phyloP scores from a whole-genome alignment of 2,888 invertebrate genomes.

The Cataglyphis albicans region DNA sequence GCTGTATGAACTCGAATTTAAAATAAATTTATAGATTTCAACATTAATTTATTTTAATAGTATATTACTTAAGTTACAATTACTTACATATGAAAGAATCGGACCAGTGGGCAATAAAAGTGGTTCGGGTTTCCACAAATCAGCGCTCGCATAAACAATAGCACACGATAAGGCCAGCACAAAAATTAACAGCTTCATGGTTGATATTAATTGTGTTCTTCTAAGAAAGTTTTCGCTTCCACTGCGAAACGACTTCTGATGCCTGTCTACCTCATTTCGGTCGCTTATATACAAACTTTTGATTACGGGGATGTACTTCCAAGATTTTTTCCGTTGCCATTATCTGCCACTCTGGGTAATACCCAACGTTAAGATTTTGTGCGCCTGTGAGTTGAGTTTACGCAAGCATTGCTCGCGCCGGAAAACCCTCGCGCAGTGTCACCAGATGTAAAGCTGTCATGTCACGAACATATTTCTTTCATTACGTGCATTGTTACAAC shows the following conservation, averaged over 20 bases:
- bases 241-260: slow-evolving; percentile 37
- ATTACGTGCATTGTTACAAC: neutral
- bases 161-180: slow-evolving; percentile 41
- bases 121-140: neutral
- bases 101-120: neutral
- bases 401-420: slow-evolving; percentile 7
- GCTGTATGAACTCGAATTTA: neutral
- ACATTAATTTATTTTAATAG: neutral
- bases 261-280: slow-evolving; percentile 2
- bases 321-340: slow-evolving; percentile 6
- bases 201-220: slow-evolving; percentile 7
- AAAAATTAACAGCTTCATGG: slow-evolving; percentile 34
- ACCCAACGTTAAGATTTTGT: neutral
- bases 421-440: slow-evolving; percentile 16
- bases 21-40: neutral
- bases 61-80: neutral
- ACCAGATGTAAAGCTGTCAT: neutral
- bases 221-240: neutral
- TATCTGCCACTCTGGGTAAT: slow-evolving; percentile 26
- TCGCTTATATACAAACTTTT: slow-evolving; percentile 40
- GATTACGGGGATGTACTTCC: slow-evolving; percentile 31
- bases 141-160: slow-evolving; percentile 21
- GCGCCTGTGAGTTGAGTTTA: slow-evolving; percentile 16
- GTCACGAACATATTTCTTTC: neutral
- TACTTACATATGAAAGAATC: slow-evolving; percentile 32